Evolutionary conservation across 2,888 invertebrate genomes (phyloP), one percentile per base, ranked within the genome.

Genomic region (Hedya salicella): DNA sequence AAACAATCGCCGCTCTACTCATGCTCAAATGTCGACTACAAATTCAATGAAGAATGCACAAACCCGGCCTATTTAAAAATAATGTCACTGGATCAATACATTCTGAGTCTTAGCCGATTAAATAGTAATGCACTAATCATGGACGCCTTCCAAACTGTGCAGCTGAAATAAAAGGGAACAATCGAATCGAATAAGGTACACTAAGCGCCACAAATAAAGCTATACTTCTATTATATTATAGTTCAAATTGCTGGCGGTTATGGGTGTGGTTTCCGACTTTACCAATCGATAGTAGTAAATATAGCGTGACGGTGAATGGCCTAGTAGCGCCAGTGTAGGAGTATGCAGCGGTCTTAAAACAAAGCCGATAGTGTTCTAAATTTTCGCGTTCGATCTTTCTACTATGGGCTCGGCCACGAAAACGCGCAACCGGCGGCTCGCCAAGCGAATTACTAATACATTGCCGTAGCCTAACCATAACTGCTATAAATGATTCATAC

Each of bases 271-370:
- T 14, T 9, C 48, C 25, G 60, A 72, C 68, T 70, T 70, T 70
- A 69, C 67, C 62, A 73, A 82, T 81, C 78, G 79, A 80, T 82
- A 75, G 73, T 70, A 74, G 76, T 76, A 78, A 81, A 80, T 80
- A 80, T 75, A 73, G 73, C 68, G n/a, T 39, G 77, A 71, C 77
- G 75, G 78, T 77, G 74, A 79, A 77, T 68, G 77, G 66, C 77
- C 78, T 69, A 16, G 63, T 42, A 71, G 68, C 68, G 71, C 71
- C 70, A 17, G 17, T 25, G 25, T 1, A 25, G 5, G 25, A 25
- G 25, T 56, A 42, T 57, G 49, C 32, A 61, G 56, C 14, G 46
- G 19, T 39, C 30, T 30, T 25, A 32, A 46, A 46, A 49, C 25
- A 50, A 46, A 53, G 39, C 40, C 25, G 36, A 11, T 25, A 16